phyloP scores from a whole-genome alignment of 2,888 invertebrate genomes.

The Caenorhabditis panamensis region DNA sequence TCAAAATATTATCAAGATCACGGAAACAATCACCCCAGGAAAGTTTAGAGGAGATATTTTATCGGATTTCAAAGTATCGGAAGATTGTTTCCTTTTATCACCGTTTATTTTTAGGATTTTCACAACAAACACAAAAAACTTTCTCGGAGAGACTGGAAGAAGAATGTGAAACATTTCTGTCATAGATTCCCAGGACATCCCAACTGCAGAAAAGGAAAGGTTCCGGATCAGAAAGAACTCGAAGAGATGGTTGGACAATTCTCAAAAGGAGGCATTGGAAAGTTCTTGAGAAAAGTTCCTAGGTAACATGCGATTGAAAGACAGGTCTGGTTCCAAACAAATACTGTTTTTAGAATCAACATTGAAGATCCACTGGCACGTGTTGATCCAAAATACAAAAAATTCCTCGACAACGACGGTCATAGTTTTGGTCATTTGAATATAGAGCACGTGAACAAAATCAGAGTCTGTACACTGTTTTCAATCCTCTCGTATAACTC shows the following conservation, averaged over 20 bases:
- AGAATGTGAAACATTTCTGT: slow-evolving; percentile 64
- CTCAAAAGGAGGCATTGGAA: slow-evolving; percentile 59
- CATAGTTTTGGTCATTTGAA: slow-evolving; percentile 56
- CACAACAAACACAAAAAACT: slow-evolving; percentile 42
- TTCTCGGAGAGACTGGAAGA: slow-evolving; percentile 53
- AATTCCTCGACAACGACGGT: slow-evolving; percentile 17
- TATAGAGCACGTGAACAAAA: slow-evolving; percentile 23
- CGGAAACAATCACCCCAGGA: slow-evolving; percentile 36
- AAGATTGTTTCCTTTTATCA: too few species aligned
- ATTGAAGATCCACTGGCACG: slow-evolving; percentile 62
- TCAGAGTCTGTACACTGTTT: slow-evolving; percentile 48
- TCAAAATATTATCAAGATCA: slow-evolving; percentile 47
- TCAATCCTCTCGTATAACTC: too few species aligned
- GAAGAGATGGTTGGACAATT: not conserved
- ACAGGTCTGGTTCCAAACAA: too few species aligned
- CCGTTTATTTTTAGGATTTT: slow-evolving; percentile 23
- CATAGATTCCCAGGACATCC: slow-evolving; percentile 69
- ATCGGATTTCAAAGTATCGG: slow-evolving; percentile 31
- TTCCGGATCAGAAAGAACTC: slow-evolving; percentile 1
- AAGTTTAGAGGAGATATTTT: slow-evolving; percentile 37
- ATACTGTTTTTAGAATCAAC: slow-evolving; percentile 44
- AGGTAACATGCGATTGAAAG: slow-evolving; percentile 20
- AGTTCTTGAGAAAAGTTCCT: slow-evolving; percentile 62
- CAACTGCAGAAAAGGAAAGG: slow-evolving; percentile 57
- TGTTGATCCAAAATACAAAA: slow-evolving; percentile 49